phyloP scores from a whole-genome alignment of 2,797 vertebrate species.

The Ctenopoma multispine region DNA sequence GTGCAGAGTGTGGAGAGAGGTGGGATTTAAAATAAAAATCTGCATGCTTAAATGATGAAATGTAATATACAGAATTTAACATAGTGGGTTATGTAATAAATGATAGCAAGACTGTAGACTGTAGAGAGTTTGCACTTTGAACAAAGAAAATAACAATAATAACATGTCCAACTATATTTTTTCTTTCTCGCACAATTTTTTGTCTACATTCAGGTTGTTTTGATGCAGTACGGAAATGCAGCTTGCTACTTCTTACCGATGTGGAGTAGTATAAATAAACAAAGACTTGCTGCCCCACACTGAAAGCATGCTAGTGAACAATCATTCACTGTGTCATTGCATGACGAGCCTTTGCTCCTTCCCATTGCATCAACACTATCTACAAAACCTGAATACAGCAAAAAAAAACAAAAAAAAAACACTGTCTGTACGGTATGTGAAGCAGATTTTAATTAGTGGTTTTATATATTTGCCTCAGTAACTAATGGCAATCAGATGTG shows the following conservation, averaged over 20 bases:
- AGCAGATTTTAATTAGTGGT: slow-evolving; percentile 46
- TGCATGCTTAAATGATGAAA: background rate
- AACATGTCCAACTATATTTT: slow-evolving; percentile 33
- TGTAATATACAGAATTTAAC: slow-evolving; percentile 5
- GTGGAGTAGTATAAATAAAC: slow-evolving; percentile 48
- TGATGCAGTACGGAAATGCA: slow-evolving; percentile 22
- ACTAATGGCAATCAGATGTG: slow-evolving; percentile 53
- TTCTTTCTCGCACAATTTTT: slow-evolving; percentile 19
- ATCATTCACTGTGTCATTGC: slow-evolving; percentile 44
- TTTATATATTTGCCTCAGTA: slow-evolving; percentile 46
- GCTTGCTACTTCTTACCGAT: slow-evolving; percentile 21
- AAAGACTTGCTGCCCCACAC: slow-evolving; percentile 29
- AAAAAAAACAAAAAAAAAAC: slow-evolving; percentile 16
- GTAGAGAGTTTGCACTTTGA: slow-evolving; percentile 6
- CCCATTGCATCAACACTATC: slow-evolving; percentile 1
- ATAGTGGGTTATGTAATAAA: background rate
- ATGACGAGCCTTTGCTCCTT: slow-evolving; percentile 1
- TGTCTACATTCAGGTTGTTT: slow-evolving; percentile 32
- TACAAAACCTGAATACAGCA: slow-evolving; percentile 33
- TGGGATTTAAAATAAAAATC: too few species aligned
- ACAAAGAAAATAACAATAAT: slow-evolving; percentile 20
- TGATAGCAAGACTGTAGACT: slow-evolving; percentile 5
- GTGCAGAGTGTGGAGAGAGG: background rate
- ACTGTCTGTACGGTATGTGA: slow-evolving; percentile 6
- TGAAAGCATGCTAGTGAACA: slow-evolving; percentile 48